These are phyloP conservation scores for Scaptomyza montana DNA, from an alignment of 1,140 invertebrate species.

Conservation along the genomic window DNA sequence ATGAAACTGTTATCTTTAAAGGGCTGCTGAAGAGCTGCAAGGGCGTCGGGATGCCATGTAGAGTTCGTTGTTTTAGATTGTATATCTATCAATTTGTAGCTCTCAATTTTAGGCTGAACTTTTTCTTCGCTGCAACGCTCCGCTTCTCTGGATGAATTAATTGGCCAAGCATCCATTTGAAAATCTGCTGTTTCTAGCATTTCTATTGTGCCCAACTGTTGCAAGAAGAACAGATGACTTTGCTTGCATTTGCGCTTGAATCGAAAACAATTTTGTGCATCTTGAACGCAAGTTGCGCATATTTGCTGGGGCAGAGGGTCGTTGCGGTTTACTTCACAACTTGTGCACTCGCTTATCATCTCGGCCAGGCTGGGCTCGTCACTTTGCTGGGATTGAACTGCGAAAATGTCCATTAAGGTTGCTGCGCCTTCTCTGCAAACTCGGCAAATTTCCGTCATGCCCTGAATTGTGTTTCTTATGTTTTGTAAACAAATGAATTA, in stretches of 20 bases:
- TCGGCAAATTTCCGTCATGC: slow-evolving; percentile 33
- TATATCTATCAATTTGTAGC: not conserved
- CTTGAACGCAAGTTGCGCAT: slow-evolving; percentile 19
- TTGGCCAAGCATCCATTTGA: not conserved
- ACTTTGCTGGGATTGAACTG: not conserved
- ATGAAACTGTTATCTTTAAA: not conserved
- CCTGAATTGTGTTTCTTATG: not conserved
- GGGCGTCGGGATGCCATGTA: not conserved
- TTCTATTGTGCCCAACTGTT: not conserved
- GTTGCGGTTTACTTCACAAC: slow-evolving; percentile 23
- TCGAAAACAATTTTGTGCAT: slow-evolving; percentile 13
- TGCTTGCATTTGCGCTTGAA: slow-evolving; percentile 37
- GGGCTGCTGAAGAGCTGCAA: not conserved
- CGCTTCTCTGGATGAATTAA: not conserved
- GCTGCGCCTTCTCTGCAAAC: slow-evolving; percentile 17
- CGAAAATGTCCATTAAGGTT: slow-evolving; percentile 25
- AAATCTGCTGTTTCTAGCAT: slow-evolving; percentile 3
- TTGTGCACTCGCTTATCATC: slow-evolving; percentile 32
- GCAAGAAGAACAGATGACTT: slow-evolving; percentile 33
- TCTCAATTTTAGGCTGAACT: not conserved
- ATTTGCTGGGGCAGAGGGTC: slow-evolving; percentile 38
- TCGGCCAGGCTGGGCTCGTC: slow-evolving; percentile 28
- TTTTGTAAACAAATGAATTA: slow-evolving; percentile 32
- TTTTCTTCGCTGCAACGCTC: not conserved
- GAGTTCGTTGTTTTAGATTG: not conserved